Conservation (phyloP, 2,888 invertebrate species). For the Pseudeuparius sepicola region DNA sequence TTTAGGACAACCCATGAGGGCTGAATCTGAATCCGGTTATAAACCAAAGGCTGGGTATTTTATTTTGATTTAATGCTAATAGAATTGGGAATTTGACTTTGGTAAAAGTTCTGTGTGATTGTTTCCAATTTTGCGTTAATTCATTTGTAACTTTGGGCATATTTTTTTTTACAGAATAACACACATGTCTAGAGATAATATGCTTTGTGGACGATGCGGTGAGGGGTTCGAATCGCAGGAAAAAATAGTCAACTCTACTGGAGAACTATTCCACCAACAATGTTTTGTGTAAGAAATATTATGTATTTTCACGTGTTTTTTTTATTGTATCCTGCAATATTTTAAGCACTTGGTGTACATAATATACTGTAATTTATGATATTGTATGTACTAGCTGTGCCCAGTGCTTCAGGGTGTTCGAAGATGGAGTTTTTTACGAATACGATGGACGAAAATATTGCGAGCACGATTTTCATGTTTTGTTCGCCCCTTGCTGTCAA, state of each 20-base stretch:
- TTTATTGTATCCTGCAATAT: slow-evolving; percentile 3
- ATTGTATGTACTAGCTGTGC: slow-evolving; percentile 84
- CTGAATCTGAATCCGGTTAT: no score
- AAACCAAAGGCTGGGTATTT: no score
- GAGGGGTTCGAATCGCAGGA: slow-evolving; percentile 95
- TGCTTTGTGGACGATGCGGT: slow-evolving; percentile 91
- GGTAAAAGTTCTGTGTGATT: no score
- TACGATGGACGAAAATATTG: slow-evolving; percentile 99
- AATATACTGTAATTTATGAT: no score
- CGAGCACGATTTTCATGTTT: slow-evolving; percentile 97
- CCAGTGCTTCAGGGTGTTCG: slow-evolving; percentile 96
- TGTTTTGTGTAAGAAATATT: slow-evolving; percentile 99
- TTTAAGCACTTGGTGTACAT: no score
- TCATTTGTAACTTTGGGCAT: no score
- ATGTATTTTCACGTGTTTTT: not conserved
- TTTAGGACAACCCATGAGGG: no score
- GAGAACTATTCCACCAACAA: slow-evolving; percentile 96
- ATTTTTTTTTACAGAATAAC: slow-evolving; percentile 40
- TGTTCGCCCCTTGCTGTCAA: slow-evolving; percentile 72
- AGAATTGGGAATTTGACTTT: no score
- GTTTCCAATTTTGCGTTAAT: no score
- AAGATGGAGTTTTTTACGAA: slow-evolving; percentile 96
- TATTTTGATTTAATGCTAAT: no score
- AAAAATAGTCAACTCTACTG: slow-evolving; percentile 97
- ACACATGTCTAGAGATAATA: slow-evolving; percentile 79